These are phyloP conservation scores for Geodia barretti DNA, from an alignment of 37 sponge, comb jelly and placozoan genomes.

Conservation along the genomic window DNA sequence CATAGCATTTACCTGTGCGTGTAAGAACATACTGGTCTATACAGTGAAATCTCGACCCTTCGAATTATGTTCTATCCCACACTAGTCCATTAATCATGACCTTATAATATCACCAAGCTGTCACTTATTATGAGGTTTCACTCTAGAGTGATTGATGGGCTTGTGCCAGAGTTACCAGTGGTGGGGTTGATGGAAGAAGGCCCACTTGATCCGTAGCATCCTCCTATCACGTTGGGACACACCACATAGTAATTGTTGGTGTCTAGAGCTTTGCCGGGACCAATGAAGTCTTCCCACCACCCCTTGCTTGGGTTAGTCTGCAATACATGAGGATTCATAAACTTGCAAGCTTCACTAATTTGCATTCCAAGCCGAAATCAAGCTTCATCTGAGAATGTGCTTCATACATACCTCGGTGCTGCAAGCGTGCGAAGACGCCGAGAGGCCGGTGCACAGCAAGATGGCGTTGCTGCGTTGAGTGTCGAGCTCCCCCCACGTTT, in stretches of 20 bases:
- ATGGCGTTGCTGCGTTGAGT: slow-evolving; percentile 59
- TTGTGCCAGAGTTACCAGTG: too few species aligned
- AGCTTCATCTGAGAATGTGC: too few species aligned
- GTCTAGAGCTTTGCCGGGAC: slow-evolving; percentile 72
- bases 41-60: slow-evolving; percentile 65
- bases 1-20: slow-evolving; percentile 66
- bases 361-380: too few species aligned
- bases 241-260: slow-evolving; percentile 79
- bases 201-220: slow-evolving; percentile 80
- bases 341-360: too few species aligned
- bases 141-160: too few species aligned
- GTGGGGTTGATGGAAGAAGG: slow-evolving; percentile 42
- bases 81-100: too few species aligned
- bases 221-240: slow-evolving; percentile 70
- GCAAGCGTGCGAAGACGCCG: slow-evolving; percentile 81
- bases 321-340: too few species aligned
- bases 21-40: slow-evolving; percentile 45
- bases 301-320: slow-evolving; percentile 68
- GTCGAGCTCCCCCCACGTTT: slow-evolving; percentile 80
- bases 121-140: too few species aligned
- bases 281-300: slow-evolving; percentile 90
- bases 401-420: slow-evolving; percentile 60
- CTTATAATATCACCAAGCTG: too few species aligned
- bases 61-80: background rate
- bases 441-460: slow-evolving; percentile 65